Evolutionary conservation across 2,888 invertebrate genomes (phyloP).

Genomic region (Lasioglossum oenotherae): DNA sequence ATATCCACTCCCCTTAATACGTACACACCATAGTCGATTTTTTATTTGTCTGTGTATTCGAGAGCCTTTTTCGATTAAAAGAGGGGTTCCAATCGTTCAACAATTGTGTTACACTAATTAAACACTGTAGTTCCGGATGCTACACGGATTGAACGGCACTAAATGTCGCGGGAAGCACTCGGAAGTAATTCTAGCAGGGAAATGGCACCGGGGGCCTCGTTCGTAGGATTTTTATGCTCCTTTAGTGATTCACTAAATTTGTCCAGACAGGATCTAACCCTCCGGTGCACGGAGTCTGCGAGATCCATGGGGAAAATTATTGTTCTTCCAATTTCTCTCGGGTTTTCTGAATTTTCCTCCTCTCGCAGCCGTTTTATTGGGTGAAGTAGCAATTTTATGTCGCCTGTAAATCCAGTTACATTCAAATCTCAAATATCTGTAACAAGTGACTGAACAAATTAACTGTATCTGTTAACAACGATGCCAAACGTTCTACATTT

Average conservation of each 20-base stretch:
- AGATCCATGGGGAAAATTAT: not conserved
- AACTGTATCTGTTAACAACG: not conserved
- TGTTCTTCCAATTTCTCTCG: not conserved
- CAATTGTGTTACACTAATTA: not conserved
- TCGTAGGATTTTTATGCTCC: not conserved
- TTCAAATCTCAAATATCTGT: not conserved
- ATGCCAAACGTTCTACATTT: not conserved
- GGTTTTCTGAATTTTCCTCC: not conserved
- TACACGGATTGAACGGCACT: not conserved
- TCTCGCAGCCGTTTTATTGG: not conserved
- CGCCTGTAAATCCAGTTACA: not conserved
- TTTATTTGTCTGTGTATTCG: not conserved
- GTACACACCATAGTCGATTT: not conserved
- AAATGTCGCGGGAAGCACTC: not conserved
- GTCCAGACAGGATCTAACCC: not conserved
- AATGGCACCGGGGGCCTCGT: not conserved
- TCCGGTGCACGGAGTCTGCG: not conserved
- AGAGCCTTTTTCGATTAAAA: not conserved
- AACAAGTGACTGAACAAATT: not conserved
- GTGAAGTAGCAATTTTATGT: not conserved
- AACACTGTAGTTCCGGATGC: not conserved
- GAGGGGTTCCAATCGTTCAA: not conserved
- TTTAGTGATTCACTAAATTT: slow-evolving; percentile 1
- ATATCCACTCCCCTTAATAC: no score
- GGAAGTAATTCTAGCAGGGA: not conserved